Conservation (phyloP, 2,797 vertebrate species). For the Pipistrellus kuhlii region DNA sequence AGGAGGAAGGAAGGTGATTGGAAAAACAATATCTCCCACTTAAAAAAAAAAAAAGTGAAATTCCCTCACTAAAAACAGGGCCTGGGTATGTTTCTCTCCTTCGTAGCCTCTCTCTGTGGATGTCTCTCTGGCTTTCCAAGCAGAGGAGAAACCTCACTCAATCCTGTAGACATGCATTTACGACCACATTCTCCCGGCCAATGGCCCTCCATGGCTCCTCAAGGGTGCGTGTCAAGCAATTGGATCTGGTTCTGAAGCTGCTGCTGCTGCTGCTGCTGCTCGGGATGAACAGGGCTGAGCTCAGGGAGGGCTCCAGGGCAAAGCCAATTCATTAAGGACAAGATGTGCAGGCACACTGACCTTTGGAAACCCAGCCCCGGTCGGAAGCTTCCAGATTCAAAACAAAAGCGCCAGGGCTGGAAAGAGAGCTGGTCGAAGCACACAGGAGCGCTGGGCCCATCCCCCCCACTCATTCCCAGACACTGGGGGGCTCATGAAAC, state of each 20-base stretch:
- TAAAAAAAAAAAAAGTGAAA: neutral
- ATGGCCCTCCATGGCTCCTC: conserved; percentile 66
- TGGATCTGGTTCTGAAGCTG: neutral
- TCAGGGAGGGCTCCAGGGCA: conserved; percentile 47
- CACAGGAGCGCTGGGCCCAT: conserved; percentile 43
- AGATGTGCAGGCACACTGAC: conserved; percentile 64
- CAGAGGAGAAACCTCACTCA: conserved; percentile 88
- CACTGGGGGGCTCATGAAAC: conserved; percentile 78
- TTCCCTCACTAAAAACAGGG: conserved; percentile 9
- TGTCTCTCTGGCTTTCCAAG: conserved; percentile 87
- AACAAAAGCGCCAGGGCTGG: conserved; percentile 76
- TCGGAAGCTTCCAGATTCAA: conserved; percentile 61
- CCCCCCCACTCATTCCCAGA: conserved; percentile 65
- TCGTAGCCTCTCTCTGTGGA: conserved; percentile 57
- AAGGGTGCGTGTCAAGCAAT: conserved; percentile 78
- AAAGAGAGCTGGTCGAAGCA: conserved; percentile 76
- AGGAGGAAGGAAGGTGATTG: neutral
- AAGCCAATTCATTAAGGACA: conserved; percentile 66
- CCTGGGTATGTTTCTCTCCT: conserved; percentile 77
- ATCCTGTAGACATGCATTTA: conserved; percentile 85
- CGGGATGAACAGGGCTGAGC: conserved; percentile 52
- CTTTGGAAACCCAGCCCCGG: conserved; percentile 65
- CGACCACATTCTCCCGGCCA: conserved; percentile 81
- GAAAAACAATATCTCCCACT: neutral
- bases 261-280: conserved; percentile 17